Percentiles rank a stretch among this genome's conserved stretches.
These are phyloP conservation scores for Drosophila obscura DNA, from an alignment of 1,140 invertebrate genomes.

Conservation along the genomic window DNA sequence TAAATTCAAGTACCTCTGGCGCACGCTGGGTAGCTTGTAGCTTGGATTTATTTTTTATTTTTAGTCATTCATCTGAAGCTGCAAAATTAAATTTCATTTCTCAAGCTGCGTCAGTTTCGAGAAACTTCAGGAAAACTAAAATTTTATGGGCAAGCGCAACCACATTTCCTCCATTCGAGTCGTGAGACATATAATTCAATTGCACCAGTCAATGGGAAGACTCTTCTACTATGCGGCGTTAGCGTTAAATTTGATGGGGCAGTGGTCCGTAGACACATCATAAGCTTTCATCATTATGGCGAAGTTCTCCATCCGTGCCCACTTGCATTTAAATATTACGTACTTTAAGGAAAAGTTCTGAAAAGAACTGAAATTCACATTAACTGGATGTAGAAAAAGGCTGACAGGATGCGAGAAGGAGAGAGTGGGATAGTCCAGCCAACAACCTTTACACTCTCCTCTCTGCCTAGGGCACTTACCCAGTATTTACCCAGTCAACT, in stretches of 20 bases:
- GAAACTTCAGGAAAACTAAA: slow-evolving; percentile 31
- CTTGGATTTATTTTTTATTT: slow-evolving; percentile 65
- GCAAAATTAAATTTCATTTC: too few relatives aligned
- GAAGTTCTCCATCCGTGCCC: not conserved
- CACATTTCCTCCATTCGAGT: slow-evolving; percentile 21
- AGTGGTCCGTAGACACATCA: slow-evolving; percentile 13
- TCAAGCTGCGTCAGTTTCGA: not conserved
- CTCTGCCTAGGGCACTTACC: slow-evolving; percentile 36
- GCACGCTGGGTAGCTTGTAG: slow-evolving; percentile 45
- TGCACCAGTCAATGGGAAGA: slow-evolving; percentile 5
- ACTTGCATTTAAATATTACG: slow-evolving; percentile 10
- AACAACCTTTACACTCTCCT: not conserved
- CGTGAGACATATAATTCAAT: slow-evolving; percentile 22
- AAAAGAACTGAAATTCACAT: slow-evolving; percentile 34
- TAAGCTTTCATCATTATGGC: slow-evolving; percentile 29
- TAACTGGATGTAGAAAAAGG: slow-evolving; percentile 8
- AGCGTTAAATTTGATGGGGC: slow-evolving; percentile 36
- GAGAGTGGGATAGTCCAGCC: not conserved
- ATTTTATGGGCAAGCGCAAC: slow-evolving; percentile 27
- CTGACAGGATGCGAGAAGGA: too few relatives aligned
- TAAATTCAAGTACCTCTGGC: slow-evolving; percentile 50
- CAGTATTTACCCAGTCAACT: slow-evolving; percentile 63
- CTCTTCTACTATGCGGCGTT: not conserved
- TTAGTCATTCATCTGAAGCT: too few relatives aligned
- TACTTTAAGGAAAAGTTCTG: slow-evolving; percentile 33